Conservation (phyloP, 2,797 vertebrate genomes). For the Psittacula echo region DNA sequence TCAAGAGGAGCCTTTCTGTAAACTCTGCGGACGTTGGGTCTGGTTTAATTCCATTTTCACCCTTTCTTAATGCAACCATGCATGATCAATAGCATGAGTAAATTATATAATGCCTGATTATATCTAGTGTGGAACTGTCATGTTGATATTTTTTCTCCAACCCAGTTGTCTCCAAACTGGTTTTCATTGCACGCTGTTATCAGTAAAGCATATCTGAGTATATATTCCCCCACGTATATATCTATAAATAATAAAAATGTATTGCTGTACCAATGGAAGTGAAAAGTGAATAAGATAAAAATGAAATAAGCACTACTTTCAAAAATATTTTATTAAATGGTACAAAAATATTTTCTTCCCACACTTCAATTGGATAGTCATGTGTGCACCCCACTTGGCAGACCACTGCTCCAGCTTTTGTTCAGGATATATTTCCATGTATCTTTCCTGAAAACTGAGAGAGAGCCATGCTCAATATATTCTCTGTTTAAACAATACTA, state of each 20-base stretch:
- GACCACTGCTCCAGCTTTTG: neutral
- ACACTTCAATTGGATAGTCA: fast-evolving
- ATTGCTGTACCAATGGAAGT: neutral
- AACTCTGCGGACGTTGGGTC: neutral
- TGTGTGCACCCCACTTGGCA: neutral
- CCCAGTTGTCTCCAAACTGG: neutral
- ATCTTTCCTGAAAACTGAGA: neutral
- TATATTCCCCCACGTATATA: no score
- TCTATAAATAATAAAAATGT: neutral
- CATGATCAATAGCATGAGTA: neutral
- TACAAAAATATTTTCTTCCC: neutral
- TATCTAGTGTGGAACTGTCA: neutral
- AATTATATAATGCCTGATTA: neutral
- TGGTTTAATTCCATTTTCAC: neutral
- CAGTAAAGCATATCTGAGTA: neutral
- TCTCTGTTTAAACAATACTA: neutral
- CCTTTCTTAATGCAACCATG: neutral
- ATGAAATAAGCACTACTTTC: neutral
- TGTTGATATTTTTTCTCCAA: neutral
- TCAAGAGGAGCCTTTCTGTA: neutral
- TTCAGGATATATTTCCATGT: neutral
- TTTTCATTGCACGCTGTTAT: neutral
- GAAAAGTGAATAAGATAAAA: neutral
- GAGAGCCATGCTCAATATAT: neutral
- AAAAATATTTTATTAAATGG: neutral